Evolutionary conservation across 1,140 invertebrate genomes (phyloP), one percentile per base, ranked within the genome.

Genomic region (Nasonia vitripennis): DNA sequence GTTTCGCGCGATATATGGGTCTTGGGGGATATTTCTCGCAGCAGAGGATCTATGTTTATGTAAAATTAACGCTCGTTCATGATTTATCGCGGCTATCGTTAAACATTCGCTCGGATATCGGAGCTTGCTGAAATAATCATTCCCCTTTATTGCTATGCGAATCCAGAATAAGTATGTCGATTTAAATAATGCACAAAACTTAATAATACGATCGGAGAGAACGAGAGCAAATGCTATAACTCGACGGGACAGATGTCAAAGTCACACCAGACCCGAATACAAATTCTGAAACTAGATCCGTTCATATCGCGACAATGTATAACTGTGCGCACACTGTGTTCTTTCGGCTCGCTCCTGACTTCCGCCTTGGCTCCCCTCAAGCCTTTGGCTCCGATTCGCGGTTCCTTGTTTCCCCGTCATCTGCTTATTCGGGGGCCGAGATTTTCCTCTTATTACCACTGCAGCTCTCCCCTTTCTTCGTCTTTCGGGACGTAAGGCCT

Each of bases 371-470:
- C 7, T 23, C 27, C 23, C 11, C 9, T 17, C 31, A 31, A 34
- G n/a, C 67, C 67, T 4, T 80, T 80, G 10, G n/a, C 55, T 62
- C 7, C 0, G 23, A 9, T 31, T 45, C 12, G 37, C n/a, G 20
- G n/a, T 27, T 37, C 62, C 67, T 48, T 41, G 7, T 78, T 74
- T 75, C 48, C 55, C 77, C 71, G 23, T 62, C 45, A 73, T 62
- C 17, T 37, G 23, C 51, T 10, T 6, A 4, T 20, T 37, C 73
- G 45, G 17, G 77, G 31, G 27, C 20, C 17, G 37, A 62, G 31
- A 67, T 74, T 84, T 81, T 81, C 71, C 74, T 70, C 41, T 73
- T 82, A 6, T 78, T 75, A 67, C 48, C 34, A 41, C 34, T 78
- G n/a, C 12, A 45, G 37, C 20, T 62, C 20, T 41, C 37, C 67